Base-by-base conservation (phyloP, 1,140 invertebrate genomes). In the Danaus plexippus region DNA sequence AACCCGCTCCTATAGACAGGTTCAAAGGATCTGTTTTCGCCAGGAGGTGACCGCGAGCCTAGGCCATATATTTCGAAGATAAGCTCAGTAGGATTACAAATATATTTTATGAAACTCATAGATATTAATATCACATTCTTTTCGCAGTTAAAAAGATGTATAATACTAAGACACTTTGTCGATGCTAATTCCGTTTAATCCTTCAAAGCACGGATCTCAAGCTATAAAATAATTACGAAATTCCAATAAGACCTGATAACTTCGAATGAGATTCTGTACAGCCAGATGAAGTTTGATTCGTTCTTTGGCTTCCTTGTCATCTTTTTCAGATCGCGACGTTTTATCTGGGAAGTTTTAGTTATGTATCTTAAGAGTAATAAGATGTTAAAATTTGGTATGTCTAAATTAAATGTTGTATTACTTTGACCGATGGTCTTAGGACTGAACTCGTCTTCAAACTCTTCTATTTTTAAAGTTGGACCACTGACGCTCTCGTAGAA, bases 31-130 rank as follows among this genome's bases (percentile, higher is more conserved):
- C 95, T 47, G 93, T 87, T 64, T 93, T 90, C 43, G 95, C 94
- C 57, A 94, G 90, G 58, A 94, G 90, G 77, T 96, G 95, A 22
- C 94, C 95, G 54, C 94, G 91, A 64, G 92, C 88, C 93, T 95
- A 75, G n/a, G 47, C 46, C 18, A 50, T 46, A 32, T 42, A 32
- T 32, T 32, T 32, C 0, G 5, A 6, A 32, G 22, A 32, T 32
- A 32, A 32, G 15, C 15, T 15, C 22, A 32, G 2, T 32, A 2
- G 7, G 22, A 7, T 32, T 32, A 32, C 1, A 32, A 32, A 32
- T 8, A 32, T 32, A 32, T 32, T 3, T 32, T 32, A 32, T 7
- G 7, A 32, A 32, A 32, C 22, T 32, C 5, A 2, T 32, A 32
- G 22, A 32, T 32, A 32, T 32, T 32, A 4, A 2, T 32, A 6